Percentiles rank a stretch among this genome's conserved stretches.
phyloP scores from a whole-genome alignment of 2,113 vertebrate species.

The Polypterus bichir region DNA sequence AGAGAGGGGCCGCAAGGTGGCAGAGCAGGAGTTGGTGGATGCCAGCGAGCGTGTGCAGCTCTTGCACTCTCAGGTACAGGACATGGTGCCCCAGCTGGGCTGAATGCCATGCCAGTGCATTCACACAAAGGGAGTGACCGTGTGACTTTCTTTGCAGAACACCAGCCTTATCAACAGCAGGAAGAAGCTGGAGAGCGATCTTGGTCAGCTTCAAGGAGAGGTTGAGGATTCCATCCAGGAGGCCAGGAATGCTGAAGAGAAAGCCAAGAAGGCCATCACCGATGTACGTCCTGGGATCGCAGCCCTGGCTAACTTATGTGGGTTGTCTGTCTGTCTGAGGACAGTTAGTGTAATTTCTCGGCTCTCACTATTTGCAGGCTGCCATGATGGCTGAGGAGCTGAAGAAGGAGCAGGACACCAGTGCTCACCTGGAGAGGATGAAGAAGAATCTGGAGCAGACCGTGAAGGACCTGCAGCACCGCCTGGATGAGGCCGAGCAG shows the following conservation, averaged over 20 bases:
- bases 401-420: constrained; percentile 57
- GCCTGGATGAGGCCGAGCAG: constrained; percentile 61
- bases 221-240: constrained; percentile 21
- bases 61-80: constrained; percentile 14
- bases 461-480: constrained; percentile 52
- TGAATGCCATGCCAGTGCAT: not conserved
- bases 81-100: not conserved
- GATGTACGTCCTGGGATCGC: constrained; percentile 21
- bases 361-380: constrained; percentile 22
- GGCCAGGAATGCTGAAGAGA: constrained; percentile 24
- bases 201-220: constrained; percentile 18
- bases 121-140: not conserved
- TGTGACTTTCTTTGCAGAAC: constrained; percentile 26
- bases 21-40: constrained; percentile 14
- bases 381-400: constrained; percentile 53
- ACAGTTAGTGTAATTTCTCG: no score
- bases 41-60: constrained; percentile 13
- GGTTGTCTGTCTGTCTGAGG: not conserved
- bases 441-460: constrained; percentile 52
- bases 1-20: constrained; percentile 10
- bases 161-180: constrained; percentile 36
- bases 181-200: constrained; percentile 26
- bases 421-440: constrained; percentile 42
- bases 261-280: constrained; percentile 28
- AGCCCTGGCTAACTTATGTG: not conserved